These are phyloP conservation scores for Agelas oroides DNA, from an alignment of 37 sponge, comb jelly and placozoan genomes.

Conservation along the genomic window DNA sequence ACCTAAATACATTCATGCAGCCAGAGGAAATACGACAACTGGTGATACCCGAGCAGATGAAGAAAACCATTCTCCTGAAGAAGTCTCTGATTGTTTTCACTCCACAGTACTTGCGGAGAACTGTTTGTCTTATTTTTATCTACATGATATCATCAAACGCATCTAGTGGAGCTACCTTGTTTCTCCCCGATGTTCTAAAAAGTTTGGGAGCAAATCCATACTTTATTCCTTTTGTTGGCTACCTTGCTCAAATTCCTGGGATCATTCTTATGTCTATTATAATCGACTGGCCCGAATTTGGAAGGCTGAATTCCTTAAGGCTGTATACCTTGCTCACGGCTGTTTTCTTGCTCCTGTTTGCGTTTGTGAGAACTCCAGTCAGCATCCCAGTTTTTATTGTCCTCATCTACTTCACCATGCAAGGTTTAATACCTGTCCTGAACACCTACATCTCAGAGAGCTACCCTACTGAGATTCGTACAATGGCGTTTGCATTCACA, in stretches of 20 bases:
- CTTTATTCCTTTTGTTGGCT: constrained; percentile 39
- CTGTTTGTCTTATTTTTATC: constrained; percentile 12
- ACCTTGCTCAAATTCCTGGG: constrained; percentile 57
- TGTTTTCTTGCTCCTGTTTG: constrained; percentile 31
- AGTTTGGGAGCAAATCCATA: constrained; percentile 27
- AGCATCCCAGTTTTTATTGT: constrained; percentile 34
- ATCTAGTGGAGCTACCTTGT: constrained; percentile 20
- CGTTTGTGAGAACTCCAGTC: constrained; percentile 22
- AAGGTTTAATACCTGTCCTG: constrained; percentile 19
- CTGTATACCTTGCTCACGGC: constrained; percentile 20
- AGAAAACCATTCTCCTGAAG: not conserved
- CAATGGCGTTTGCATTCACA: constrained; percentile 3
- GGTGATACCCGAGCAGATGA: not conserved
- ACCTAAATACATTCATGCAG: not conserved
- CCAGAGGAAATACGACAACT: not conserved
- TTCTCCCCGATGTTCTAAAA: constrained; percentile 13
- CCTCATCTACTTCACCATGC: constrained; percentile 47
- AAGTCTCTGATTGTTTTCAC: constrained; percentile 30
- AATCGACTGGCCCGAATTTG: constrained; percentile 62
- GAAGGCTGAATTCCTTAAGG: constrained; percentile 49
- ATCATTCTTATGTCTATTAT: constrained; percentile 51
- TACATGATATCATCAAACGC: not conserved
- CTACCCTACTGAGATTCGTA: constrained; percentile 51
- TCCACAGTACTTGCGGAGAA: constrained; percentile 22
- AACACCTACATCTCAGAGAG: constrained; percentile 45